Conservation (phyloP, 2,797 vertebrate species). For the Lepilemur ruficaudatus region DNA sequence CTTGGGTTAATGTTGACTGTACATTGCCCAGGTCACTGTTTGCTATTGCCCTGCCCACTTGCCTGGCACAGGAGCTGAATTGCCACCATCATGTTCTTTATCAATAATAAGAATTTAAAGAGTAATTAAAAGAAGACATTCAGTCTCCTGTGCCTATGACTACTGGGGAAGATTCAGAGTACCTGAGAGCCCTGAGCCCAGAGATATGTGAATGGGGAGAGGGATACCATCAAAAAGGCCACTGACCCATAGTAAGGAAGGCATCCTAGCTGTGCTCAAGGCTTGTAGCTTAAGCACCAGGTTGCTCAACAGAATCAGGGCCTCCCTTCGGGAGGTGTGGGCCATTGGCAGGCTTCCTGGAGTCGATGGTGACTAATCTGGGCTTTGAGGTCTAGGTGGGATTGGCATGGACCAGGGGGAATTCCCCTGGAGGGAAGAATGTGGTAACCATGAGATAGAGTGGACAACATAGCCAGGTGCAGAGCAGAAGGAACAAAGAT, state of each 20-base stretch:
- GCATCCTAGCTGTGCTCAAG: neutral
- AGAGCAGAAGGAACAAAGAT: neutral
- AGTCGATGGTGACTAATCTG: neutral
- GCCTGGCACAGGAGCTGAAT: neutral
- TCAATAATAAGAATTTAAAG: neutral
- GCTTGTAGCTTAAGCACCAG: neutral
- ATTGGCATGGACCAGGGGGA: neutral
- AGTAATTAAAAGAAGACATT: neutral
- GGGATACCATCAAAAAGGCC: neutral
- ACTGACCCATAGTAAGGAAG: rapidly evolving
- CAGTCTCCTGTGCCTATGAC: neutral
- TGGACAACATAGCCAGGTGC: neutral
- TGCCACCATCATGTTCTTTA: neutral
- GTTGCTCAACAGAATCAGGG: neutral
- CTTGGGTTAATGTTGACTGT: neutral
- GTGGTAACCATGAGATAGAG: neutral
- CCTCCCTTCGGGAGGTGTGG: neutral
- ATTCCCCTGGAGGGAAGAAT: neutral
- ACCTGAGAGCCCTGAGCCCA: neutral
- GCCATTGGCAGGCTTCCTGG: neutral
- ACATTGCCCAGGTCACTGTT: neutral
- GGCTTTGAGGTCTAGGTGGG: neutral
- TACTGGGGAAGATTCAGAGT: neutral
- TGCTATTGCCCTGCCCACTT: neutral
- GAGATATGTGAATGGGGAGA: neutral